Base-by-base conservation (phyloP, 1,140 invertebrate species). In the Drosophila ambigua region DNA sequence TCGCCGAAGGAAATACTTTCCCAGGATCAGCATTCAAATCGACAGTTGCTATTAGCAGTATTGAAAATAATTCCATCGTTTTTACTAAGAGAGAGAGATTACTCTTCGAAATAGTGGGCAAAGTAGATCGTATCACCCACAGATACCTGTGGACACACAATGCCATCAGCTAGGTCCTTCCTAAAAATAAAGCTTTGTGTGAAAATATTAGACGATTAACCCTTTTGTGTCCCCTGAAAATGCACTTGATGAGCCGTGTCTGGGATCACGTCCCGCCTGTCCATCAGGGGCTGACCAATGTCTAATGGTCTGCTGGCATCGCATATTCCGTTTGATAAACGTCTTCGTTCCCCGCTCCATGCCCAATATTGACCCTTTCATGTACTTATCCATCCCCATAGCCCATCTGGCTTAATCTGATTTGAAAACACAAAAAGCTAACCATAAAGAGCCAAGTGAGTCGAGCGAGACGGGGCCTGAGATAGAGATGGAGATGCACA, bases 261-360 rank as follows among this genome's bases (percentile, higher is more conserved):
- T 60, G 54, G 72, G 78, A 80, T 87, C 82, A 85, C 82, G 82
- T 85, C 50, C 65, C 44, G 52, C 23, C 61, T 60, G 52, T 77
- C 39, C 67, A 59, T 62, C 57, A 72, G 57, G 46, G 43, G 48
- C 35, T 69, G 50, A 54, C 9, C 57, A 74, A 62, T 75, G 74
- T 44, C 68, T 71, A 74, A 85, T 81, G 73, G 63, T 67, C 75
- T 49, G 43, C 24, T 63, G 74, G 48, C 82, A 85, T 85, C 64
- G 78, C 67, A 66, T 65, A 85, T 85, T 85, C 82, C 57, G 53
- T 85, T 85, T 85, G 82, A 87, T 75, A 72, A 64, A 53, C 57
- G 46, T 51, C 51, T 66, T 61, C 59, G 44, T 63, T 53, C 41
- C 43, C 44, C 24, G 8, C 53, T n/a, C 35, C 26, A 57, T 51